A percentile compares a stretch with the other conserved stretches of the same genome.
Evolutionary conservation across 2,113 vertebrate species (phyloP).

Genomic region (Aepyceros melampus): DNA sequence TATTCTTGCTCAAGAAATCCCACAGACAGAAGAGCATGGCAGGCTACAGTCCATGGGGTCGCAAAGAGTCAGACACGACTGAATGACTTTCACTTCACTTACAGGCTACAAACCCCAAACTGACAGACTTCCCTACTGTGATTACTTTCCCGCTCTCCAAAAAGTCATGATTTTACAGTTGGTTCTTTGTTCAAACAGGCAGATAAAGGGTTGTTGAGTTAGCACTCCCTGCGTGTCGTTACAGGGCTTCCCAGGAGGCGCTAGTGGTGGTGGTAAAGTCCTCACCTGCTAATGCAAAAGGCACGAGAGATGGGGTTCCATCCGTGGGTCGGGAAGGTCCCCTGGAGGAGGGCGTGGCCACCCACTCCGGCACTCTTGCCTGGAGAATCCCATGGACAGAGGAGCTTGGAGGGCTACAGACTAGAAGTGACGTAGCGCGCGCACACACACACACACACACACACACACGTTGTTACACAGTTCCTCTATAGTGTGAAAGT

Average conservation of each 20-base stretch:
- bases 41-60: neutral
- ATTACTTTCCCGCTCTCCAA: neutral
- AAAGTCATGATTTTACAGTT: neutral
- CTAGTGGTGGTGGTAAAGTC: neutral
- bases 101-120: neutral
- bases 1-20: neutral
- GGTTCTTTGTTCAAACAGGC: conserved; percentile 5
- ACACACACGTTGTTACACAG: neutral
- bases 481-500: neutral
- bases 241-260: neutral
- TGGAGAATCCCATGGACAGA: neutral
- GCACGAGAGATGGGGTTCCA: neutral
- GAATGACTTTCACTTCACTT: neutral
- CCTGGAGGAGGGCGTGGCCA: neutral
- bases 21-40: neutral
- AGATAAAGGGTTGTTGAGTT: neutral
- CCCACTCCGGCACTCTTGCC: neutral
- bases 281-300: neutral
- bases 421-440: rapidly evolving
- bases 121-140: neutral
- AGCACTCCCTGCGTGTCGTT: neutral
- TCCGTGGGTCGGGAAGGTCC: rapidly evolving
- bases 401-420: neutral
- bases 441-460: rapidly evolving
- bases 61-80: neutral